Conservation (phyloP, 2,797 vertebrate species). For the Poecilia gillii region DNA sequence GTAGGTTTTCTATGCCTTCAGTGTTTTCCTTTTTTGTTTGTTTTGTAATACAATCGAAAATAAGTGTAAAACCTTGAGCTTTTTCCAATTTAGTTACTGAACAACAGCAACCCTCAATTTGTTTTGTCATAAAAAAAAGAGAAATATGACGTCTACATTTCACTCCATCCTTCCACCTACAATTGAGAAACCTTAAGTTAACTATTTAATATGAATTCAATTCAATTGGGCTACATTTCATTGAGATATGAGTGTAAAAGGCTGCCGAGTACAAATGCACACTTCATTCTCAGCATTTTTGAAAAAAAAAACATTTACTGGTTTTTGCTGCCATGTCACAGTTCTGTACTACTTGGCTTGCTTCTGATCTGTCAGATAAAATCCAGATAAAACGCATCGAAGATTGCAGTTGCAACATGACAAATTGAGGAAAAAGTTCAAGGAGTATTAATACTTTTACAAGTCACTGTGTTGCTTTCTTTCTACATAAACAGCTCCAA, state of each 20-base stretch:
- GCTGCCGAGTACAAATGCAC: background rate
- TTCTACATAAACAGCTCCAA: slow-evolving; percentile 31
- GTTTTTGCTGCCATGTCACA: background rate
- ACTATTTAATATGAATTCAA: background rate
- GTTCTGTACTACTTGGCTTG: background rate
- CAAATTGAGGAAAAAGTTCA: background rate
- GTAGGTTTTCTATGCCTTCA: slow-evolving; percentile 35
- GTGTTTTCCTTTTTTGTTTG: background rate
- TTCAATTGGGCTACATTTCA: background rate
- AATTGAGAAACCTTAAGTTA: background rate
- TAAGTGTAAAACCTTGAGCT: background rate
- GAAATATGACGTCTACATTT: background rate
- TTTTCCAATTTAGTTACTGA: background rate
- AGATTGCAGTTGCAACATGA: background rate
- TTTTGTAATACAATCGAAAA: background rate
- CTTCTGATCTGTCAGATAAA: background rate
- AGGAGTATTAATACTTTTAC: background rate
- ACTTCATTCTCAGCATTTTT: background rate
- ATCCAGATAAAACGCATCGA: background rate
- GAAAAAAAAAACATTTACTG: background rate
- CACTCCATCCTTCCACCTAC: background rate
- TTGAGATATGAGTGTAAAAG: background rate
- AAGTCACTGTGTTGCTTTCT: background rate
- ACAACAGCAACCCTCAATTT: background rate
- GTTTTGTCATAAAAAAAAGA: background rate